Evolutionary conservation across 2,888 invertebrate species (phyloP).

Genomic region (Morpho helenor): DNA sequence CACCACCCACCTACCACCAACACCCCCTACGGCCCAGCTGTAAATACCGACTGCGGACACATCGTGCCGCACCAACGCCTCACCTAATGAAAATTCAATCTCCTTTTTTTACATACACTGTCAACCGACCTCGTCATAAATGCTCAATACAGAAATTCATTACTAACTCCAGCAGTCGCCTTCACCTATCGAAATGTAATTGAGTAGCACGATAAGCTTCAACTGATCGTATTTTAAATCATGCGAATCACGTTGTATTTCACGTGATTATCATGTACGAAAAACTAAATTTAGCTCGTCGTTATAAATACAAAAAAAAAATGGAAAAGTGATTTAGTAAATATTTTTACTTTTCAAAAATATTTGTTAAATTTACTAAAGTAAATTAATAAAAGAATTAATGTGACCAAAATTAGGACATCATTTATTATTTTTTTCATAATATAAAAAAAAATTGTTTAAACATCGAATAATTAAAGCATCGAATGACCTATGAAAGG

Average conservation of each 20-base stretch:
- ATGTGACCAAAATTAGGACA: too few species aligned
- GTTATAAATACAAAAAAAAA: too few species aligned
- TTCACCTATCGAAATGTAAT: slow-evolving; percentile 19
- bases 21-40: slow-evolving; percentile 35
- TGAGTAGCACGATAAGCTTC: slow-evolving; percentile 20
- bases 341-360: too few species aligned
- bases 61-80: slow-evolving; percentile 73
- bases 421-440: too few species aligned
- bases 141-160: slow-evolving; percentile 46
- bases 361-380: too few species aligned
- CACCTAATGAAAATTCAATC: slow-evolving; percentile 75
- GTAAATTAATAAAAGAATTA: too few species aligned
- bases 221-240: slow-evolving; percentile 19
- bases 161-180: slow-evolving; percentile 24
- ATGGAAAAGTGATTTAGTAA: too few species aligned
- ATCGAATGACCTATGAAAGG: too few species aligned
- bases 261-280: background rate
- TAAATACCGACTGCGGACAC: slow-evolving; percentile 61
- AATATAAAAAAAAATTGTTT: too few species aligned
- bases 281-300: too few species aligned
- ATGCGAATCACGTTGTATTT: slow-evolving; percentile 4
- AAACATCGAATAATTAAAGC: too few species aligned
- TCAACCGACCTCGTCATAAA: slow-evolving; percentile 43
- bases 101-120: slow-evolving; percentile 53
- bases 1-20: slow-evolving; percentile 16